Conservation (phyloP, 2,113 vertebrate species). For the Apeltes quadracus region DNA sequence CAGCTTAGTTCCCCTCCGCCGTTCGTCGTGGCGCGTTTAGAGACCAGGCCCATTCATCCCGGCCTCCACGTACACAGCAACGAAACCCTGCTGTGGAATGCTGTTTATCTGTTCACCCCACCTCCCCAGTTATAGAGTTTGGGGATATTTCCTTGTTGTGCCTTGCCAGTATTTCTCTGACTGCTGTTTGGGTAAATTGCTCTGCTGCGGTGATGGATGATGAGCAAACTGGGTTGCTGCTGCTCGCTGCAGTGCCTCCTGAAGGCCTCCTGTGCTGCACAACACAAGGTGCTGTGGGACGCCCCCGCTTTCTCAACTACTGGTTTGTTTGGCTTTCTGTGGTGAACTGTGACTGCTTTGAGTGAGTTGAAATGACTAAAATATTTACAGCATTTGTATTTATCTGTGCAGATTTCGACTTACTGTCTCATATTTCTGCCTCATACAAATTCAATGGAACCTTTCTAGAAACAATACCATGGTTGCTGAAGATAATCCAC, state of each 20-base stretch:
- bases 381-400: not conserved
- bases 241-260: slow-evolving; percentile 37
- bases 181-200: slow-evolving; percentile 60
- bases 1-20: slow-evolving; percentile 41
- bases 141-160: slow-evolving; percentile 65
- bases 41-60: slow-evolving; percentile 39
- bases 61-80: slow-evolving; percentile 24
- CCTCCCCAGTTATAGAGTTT: slow-evolving; percentile 52
- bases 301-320: not conserved
- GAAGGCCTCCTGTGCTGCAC: slow-evolving; percentile 24
- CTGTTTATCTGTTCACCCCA: slow-evolving; percentile 55
- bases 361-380: not conserved
- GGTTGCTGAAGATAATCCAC: not conserved
- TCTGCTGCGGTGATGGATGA: slow-evolving; percentile 64
- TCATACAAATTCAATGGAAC: not conserved
- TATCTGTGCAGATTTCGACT: not conserved
- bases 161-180: slow-evolving; percentile 62
- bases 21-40: slow-evolving; percentile 51
- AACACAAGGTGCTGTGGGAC: slow-evolving; percentile 16
- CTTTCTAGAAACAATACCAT: not conserved
- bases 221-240: slow-evolving; percentile 53
- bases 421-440: not conserved
- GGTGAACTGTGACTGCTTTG: not conserved
- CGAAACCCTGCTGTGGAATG: slow-evolving; percentile 56
- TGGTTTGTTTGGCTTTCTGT: slow-evolving; percentile 6